Base-by-base conservation (phyloP, 2,888 invertebrate genomes). In the Phlogophora meticulosa region DNA sequence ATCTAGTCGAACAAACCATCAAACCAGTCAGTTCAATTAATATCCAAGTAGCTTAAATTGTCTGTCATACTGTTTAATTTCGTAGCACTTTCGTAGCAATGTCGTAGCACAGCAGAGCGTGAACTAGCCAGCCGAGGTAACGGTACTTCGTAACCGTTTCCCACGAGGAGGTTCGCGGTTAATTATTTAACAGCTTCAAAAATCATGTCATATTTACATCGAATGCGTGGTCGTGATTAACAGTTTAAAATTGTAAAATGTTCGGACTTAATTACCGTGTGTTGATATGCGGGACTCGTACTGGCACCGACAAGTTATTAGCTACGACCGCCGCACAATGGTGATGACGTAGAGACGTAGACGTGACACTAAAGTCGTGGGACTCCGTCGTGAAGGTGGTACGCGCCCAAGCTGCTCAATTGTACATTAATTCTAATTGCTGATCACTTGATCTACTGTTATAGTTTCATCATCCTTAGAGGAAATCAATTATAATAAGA, bases 41-140 rank as follows among this genome's bases (percentile, higher is more conserved):
- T 72, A 59, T 32, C 17, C 24, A 36, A 65, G 48, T 48, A 45
- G 61, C 51, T 66, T 55, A 48, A 71, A 63, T 62, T 49, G 51
- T 66, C 52, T 68, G 72, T 69, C 53, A 76, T 74, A 77, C 70
- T 87, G 88, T 87, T 86, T 86, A 83, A 82, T 59, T 71, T 86
- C 90, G 92, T 91, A 91, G 92, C 88, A 78, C 56, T 70, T 75
- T 76, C 92, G 93, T 93, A 93, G 93, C 90, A 73, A 43, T 67
- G 64, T 77, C 85, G 86, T 87, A 87, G 87, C 83, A 72, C 72
- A 59, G 38, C 57, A 66, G 51, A 38, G 68, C 52, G 56, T 51
- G 64, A 38, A 55, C 59, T 20, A 59, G 69, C 75, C 72, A 56
- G 62, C 46, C 71, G 49, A 55, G 38, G 40, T 74, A 77, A 82